Conservation (phyloP, 1,140 invertebrate genomes). For the Drosophila pachea region DNA sequence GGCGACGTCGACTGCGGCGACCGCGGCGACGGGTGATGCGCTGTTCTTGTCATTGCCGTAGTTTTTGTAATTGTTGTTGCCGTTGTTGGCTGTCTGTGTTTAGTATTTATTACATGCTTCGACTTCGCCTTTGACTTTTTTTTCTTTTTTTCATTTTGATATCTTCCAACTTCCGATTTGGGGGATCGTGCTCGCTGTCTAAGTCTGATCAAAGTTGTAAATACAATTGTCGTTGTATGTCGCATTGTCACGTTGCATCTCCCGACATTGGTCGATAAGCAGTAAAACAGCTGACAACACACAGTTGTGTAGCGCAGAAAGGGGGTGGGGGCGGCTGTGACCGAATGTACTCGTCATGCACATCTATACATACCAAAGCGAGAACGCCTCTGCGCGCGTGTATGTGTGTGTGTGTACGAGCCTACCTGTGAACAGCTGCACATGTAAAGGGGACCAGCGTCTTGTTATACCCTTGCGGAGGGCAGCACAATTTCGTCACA, state of each 20-base stretch:
- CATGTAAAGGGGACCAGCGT: constrained; percentile 39
- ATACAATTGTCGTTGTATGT: constrained; percentile 12
- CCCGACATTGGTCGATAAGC: constrained; percentile 17
- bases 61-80: constrained; percentile 8
- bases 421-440: constrained; percentile 68
- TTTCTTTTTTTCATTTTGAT: background rate
- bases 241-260: constrained; percentile 12
- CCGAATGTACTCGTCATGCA: no score
- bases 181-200: constrained; percentile 26
- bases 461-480: constrained; percentile 8
- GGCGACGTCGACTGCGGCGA: no score
- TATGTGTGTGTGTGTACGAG: constrained; percentile 18
- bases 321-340: no score
- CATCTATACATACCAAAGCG: no score
- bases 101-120: constrained; percentile 8
- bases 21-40: no score
- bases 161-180: constrained; percentile 31
- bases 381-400: background rate
- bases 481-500: constrained; percentile 1
- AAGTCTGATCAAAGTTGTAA: constrained; percentile 26
- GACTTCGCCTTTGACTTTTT: background rate
- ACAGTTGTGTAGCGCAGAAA: no score
- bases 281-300: constrained; percentile 38
- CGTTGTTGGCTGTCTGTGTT: constrained; percentile 25
- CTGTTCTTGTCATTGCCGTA: no score